Evolutionary conservation across 2,888 invertebrate species (phyloP), one percentile per base, ranked within the genome.

Genomic region (Mythimna loreyi): DNA sequence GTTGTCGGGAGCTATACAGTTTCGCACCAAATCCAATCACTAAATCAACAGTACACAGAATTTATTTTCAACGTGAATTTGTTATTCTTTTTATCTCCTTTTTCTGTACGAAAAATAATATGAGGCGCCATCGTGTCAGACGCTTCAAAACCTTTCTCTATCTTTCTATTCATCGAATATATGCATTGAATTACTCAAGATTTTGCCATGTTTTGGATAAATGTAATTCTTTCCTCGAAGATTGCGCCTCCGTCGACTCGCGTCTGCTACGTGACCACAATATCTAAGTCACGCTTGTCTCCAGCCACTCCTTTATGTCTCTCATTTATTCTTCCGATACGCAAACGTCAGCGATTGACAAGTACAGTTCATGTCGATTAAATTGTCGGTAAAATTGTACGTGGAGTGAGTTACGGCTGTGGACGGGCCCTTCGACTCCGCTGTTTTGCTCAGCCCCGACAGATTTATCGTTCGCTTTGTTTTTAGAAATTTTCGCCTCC

Each of bases 341-440:
- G 91, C 90, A 87, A 89, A 91, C 93, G 94, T 95, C 93, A 95
- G 94, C 94, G 84, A 92, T 95, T 92, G 95, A 95, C 95, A 94
- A 95, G 92, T 94, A 93, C 92, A 93, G 93, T 94, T 92, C 91
- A 92, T 93, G 92, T 86, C 90, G 92, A 93, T 93, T 94, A 94
- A 94, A 95, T 94, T 93, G 92, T 90, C 90, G 89, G 91, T 92
- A 90, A 93, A 94, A 93, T 93, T 92, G 92, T 92, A 89, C 89
- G 91, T 90, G 88, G 82, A 92, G 93, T 93, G 93, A 94, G 92
- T 94, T 94, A 94, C 93, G 91, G 84, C 89, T 88, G 89, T 90
- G 90, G 92, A 92, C 91, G 89, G 86, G 89, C 90, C 92, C 91
- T 90, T 91, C 89, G 87, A 87, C 89, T 87, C 86, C 87, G 87